These are phyloP conservation scores for Drosophila longiperda DNA, from an alignment of 2,888 invertebrate species.

Conservation along the genomic window DNA sequence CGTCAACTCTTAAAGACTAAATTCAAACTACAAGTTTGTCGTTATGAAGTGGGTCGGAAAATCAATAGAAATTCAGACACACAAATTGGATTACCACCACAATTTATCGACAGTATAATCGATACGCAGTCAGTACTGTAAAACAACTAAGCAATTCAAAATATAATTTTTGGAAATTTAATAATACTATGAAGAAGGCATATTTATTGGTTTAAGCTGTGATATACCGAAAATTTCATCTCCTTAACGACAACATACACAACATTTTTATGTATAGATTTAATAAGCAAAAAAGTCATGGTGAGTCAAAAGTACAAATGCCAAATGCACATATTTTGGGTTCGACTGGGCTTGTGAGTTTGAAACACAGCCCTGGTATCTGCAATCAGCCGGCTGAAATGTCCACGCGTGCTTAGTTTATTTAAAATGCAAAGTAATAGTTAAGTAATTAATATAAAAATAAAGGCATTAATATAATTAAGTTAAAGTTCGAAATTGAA, in stretches of 20 bases:
- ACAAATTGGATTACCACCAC: conserved; percentile 43
- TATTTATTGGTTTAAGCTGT: not conserved
- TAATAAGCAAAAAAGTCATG: not conserved
- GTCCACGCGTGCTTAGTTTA: conserved; percentile 11
- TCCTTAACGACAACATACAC: not conserved
- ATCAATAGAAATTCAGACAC: conserved; percentile 48
- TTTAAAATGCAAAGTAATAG: not conserved
- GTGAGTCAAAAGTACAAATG: not conserved
- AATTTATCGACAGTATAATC: conserved; percentile 14
- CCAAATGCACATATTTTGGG: not conserved
- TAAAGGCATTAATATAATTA: not conserved
- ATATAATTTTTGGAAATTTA: not conserved
- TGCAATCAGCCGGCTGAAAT: conserved; percentile 46
- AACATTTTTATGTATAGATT: not conserved
- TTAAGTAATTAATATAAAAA: not conserved
- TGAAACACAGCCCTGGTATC: conserved; percentile 28
- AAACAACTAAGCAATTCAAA: conserved; percentile 1
- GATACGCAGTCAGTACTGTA: conserved; percentile 13
- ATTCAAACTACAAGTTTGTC: conserved; percentile 76
- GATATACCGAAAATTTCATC: not conserved
- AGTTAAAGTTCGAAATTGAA: not conserved
- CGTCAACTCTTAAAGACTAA: conserved; percentile 59
- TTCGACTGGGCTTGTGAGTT: not conserved
- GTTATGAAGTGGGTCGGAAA: conserved; percentile 65
- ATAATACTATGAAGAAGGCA: not conserved